These are phyloP conservation scores for Sarcoramphus papa DNA, from an alignment of 2,797 vertebrate genomes.

Conservation along the genomic window DNA sequence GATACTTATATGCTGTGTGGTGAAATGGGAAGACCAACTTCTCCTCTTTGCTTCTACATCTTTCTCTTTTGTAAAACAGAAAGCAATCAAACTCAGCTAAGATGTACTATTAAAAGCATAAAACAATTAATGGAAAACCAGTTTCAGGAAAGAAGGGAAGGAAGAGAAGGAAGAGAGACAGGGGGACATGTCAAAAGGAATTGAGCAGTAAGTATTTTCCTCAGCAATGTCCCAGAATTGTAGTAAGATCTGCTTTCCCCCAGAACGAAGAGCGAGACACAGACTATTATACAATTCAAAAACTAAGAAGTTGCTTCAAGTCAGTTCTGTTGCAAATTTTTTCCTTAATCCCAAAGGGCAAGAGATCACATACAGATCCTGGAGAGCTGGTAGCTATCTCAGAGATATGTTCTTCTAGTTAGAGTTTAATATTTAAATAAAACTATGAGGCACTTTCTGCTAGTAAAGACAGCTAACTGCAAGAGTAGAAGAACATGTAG, in stretches of 20 bases:
- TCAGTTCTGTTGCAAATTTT: not conserved
- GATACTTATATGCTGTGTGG: not conserved
- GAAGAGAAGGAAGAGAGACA: not conserved
- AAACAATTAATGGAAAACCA: not conserved
- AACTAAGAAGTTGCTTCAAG: not conserved
- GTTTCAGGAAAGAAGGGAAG: not conserved
- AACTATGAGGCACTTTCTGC: not conserved
- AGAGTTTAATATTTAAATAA: not conserved
- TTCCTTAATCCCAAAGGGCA: not conserved
- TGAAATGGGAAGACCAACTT: accelerated
- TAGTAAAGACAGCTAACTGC: not conserved
- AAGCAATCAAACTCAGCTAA: not conserved
- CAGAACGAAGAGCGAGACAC: not conserved
- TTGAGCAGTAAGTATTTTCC: not conserved
- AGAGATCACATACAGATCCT: not conserved
- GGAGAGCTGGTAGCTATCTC: not conserved
- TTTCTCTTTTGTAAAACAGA: not conserved
- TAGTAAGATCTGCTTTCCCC: not conserved
- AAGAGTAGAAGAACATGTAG: not conserved
- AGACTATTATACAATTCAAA: not conserved
- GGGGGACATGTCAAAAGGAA: not conserved
- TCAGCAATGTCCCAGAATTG: not conserved
- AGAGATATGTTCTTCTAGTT: not conserved
- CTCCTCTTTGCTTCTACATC: not conserved
- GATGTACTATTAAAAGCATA: not conserved